phyloP scores from a whole-genome alignment of 2,113 vertebrate species.

The Acanthisitta chloris region DNA sequence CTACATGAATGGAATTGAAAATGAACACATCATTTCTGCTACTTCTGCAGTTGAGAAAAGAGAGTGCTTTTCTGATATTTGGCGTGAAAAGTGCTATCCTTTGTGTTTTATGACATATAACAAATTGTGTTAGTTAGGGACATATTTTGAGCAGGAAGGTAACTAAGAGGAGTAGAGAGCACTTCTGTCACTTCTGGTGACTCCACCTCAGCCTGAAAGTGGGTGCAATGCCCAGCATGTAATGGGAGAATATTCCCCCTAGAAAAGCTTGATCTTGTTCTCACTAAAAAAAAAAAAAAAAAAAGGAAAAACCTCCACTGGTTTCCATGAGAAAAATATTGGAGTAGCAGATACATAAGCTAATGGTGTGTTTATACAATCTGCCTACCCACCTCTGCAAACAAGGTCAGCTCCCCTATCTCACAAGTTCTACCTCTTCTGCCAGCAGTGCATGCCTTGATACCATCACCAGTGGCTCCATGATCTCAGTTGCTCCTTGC shows the following conservation, averaged over 20 bases:
- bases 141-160: slow-evolving; percentile 58
- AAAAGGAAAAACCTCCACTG: neutral
- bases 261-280: neutral
- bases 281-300: neutral
- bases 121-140: slow-evolving; percentile 68
- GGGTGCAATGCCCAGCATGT: neutral
- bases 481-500: neutral
- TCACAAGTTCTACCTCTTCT: neutral
- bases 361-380: neutral
- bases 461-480: neutral
- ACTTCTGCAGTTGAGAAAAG: slow-evolving; percentile 64
- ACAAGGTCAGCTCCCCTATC: neutral
- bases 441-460: neutral
- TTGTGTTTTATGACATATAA: slow-evolving; percentile 76
- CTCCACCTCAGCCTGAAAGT: neutral
- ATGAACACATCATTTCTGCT: slow-evolving; percentile 74
- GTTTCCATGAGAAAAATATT: neutral
- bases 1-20: slow-evolving; percentile 83
- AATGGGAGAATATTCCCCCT: neutral
- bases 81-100: slow-evolving; percentile 71
- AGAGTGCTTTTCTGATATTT: slow-evolving; percentile 71
- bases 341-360: neutral
- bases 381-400: neutral
- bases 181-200: slow-evolving; percentile 22
- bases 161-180: slow-evolving; percentile 40